phyloP scores from a whole-genome alignment of 1,140 invertebrate genomes.

The Drosophila prosaltans region DNA sequence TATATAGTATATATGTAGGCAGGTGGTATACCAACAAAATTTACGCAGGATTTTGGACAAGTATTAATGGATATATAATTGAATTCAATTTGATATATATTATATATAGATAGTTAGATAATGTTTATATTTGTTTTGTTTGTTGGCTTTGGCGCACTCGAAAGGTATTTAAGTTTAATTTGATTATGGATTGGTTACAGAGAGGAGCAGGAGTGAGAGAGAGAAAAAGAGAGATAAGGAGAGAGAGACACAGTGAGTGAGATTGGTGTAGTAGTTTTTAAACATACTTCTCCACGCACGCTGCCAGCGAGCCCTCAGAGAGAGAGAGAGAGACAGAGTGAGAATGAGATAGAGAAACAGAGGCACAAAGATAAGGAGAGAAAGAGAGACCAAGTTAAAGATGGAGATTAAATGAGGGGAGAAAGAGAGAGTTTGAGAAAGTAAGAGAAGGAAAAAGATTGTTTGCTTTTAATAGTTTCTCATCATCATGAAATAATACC shows the following conservation, averaged over 20 bases:
- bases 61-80: conserved; percentile 14
- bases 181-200: conserved; percentile 37
- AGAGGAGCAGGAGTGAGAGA: conserved; percentile 13
- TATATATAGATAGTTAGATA: conserved; percentile 15
- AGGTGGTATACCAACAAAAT: neutral
- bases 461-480: neutral
- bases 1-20: too few species aligned
- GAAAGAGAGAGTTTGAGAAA: conserved; percentile 18
- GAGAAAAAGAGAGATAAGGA: conserved; percentile 33
- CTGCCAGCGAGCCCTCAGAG: conserved; percentile 81
- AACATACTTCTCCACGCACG: conserved; percentile 82
- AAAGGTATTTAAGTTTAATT: conserved; percentile 34
- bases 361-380: conserved; percentile 7
- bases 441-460: neutral
- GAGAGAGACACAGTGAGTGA: conserved; percentile 1
- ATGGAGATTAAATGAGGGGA: conserved; percentile 5
- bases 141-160: conserved; percentile 29
- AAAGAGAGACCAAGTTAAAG: neutral
- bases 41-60: conserved; percentile 32
- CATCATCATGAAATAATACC: neutral
- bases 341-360: conserved; percentile 42
- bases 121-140: conserved; percentile 8
- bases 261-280: conserved; percentile 67
- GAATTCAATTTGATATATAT: conserved; percentile 34
- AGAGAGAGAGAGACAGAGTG: conserved; percentile 32